phyloP scores from a whole-genome alignment of 2,888 invertebrate genomes.

The Suillia variegata region DNA sequence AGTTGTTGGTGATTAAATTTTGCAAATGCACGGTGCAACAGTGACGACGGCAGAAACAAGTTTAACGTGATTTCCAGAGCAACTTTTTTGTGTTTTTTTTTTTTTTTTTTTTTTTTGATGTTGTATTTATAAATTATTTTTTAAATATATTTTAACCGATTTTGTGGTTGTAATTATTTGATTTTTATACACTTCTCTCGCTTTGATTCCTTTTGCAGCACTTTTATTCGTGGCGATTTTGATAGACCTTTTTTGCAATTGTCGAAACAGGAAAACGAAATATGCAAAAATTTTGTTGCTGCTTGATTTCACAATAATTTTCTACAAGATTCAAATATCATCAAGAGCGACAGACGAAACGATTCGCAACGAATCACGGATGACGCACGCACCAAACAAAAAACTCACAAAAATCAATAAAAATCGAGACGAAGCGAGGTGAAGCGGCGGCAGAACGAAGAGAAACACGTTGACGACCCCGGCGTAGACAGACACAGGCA shows the following conservation, averaged over 20 bases:
- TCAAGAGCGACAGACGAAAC: background rate
- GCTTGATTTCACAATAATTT: conserved; percentile 5
- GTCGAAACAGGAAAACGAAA: too few species aligned
- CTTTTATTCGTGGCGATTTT: background rate
- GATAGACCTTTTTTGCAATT: too few species aligned
- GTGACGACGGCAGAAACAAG: background rate
- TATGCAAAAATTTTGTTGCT: background rate
- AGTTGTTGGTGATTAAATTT: too few species aligned
- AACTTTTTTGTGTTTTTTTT: background rate
- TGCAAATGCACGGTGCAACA: background rate
- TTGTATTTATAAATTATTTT: background rate
- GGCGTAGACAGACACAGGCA: background rate
- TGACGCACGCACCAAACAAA: background rate
- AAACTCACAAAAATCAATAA: background rate
- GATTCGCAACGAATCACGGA: background rate
- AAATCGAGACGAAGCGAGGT: background rate
- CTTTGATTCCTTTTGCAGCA: background rate
- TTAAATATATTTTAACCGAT: too few species aligned
- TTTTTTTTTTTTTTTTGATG: background rate
- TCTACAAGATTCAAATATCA: background rate
- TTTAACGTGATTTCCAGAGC: background rate
- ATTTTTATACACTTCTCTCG: background rate
- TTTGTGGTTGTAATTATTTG: background rate
- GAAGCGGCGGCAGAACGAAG: background rate
- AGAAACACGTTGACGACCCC: background rate